Percentiles rank a stretch among this genome's conserved stretches.
Evolutionary conservation across 1,140 invertebrate species (phyloP).

Genomic region (Eurytemora carolleeae): DNA sequence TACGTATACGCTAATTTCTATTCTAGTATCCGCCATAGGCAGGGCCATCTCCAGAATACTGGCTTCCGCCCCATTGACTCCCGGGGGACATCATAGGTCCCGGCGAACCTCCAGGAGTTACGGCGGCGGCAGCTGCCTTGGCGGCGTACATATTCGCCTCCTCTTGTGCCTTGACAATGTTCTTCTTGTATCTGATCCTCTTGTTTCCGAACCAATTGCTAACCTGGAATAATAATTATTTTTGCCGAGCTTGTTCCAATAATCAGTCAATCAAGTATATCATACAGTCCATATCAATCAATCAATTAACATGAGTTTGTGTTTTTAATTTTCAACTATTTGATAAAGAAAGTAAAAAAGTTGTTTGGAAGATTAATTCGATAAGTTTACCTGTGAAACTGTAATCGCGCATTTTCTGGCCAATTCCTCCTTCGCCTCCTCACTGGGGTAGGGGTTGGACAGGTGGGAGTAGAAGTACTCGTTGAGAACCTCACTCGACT

Average conservation of each 20-base stretch:
- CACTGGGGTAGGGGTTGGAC: conserved; percentile 97
- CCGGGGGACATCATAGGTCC: neutral
- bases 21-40: neutral
- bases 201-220: conserved; percentile 99
- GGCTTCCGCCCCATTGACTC: conserved; percentile 12
- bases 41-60: conserved; percentile 3
- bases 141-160: conserved; percentile 98
- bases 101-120: conserved; percentile 3
- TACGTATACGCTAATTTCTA: no score
- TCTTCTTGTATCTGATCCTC: conserved; percentile 99
- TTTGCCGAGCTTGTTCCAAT: no score
- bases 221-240: conserved; percentile 44
- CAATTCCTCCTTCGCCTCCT: conserved; percentile 98
- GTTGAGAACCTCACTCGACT: conserved; percentile 97
- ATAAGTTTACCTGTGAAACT: conserved; percentile 74
- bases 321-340: no score
- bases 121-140: conserved; percentile 64
- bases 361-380: no score
- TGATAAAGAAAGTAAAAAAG: no score
- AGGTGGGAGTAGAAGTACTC: conserved; percentile 99
- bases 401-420: conserved; percentile 99
- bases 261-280: no score
- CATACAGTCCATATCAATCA: no score
- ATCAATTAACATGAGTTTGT: no score
- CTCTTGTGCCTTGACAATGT: conserved; percentile 98